A percentile compares a stretch with the other conserved stretches of the same genome.
These are phyloP conservation scores for Bombus vancouverensis DNA, from an alignment of 1,140 invertebrate genomes.

Conservation along the genomic window DNA sequence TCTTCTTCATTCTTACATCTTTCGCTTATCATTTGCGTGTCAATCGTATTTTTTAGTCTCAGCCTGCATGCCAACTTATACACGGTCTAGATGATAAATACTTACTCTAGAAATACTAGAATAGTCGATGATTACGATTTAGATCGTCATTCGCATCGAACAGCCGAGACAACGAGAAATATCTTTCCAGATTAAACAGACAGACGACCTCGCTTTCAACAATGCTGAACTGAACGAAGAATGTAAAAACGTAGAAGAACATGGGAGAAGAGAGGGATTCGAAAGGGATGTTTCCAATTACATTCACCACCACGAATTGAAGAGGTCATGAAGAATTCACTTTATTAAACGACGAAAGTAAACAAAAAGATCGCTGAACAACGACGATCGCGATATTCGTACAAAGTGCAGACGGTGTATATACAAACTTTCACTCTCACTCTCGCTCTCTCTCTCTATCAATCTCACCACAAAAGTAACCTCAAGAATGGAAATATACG, in stretches of 20 bases:
- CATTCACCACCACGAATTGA: neutral
- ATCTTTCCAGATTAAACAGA: no score
- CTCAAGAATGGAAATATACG: constrained; percentile 58
- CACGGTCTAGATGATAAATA: no score
- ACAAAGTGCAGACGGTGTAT: constrained; percentile 65
- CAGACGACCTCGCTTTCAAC: no score
- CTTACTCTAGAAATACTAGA: no score
- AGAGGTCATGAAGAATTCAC: constrained; percentile 52
- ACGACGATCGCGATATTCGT: constrained; percentile 54
- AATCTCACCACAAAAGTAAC: constrained; percentile 38
- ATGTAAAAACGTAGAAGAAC: no score
- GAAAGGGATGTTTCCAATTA: neutral
- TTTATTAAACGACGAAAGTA: constrained; percentile 50
- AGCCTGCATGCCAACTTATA: no score
- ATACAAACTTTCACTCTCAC: constrained; percentile 27
- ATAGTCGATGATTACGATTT: rapidly evolving
- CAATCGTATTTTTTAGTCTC: no score
- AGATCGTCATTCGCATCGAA: no score
- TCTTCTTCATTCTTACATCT: neutral
- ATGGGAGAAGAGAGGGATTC: no score
- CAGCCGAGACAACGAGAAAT: no score
- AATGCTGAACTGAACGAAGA: no score
- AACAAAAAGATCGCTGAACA: constrained; percentile 47
- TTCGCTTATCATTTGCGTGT: neutral
- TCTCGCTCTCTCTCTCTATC: neutral